Evolutionary conservation across 2,888 invertebrate genomes (phyloP), one percentile per base, ranked within the genome.

Genomic region (Zhuqinia jingwanae): DNA sequence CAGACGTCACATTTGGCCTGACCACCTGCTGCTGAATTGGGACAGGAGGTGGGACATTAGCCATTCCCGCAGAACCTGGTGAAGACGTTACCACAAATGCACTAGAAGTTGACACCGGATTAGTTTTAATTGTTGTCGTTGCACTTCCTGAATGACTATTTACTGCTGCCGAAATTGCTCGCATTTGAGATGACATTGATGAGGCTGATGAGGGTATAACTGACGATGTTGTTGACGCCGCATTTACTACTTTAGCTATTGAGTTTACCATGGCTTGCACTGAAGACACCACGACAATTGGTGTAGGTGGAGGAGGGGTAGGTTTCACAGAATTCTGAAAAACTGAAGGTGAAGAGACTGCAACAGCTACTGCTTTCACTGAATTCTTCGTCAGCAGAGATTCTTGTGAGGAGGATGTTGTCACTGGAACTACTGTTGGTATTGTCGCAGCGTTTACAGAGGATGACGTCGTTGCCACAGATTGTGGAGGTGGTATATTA

Each of bases 261-360:
- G 79, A 79, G 25, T 79, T 79, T 15, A 79, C 47, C 79, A 63
- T 60, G 15, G 53, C 50, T 56, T 36, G 70, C 2, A 53, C 56
- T 25, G 68, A 20, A 25, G 70, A 60, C 25, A 30, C 93, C 3
- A 94, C 93, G 0, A 94, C 93, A 90, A 93, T 89, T 92, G 91
- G 90, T 93, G 93, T 65, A 95, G 95, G 88, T 95, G 95, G 90
- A 95, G 95, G 60, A 20, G 6, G 60, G 36, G 50, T 65, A 27
- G 81, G 68, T 68, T 79, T 53, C 17, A 68, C 22, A 30, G 58
- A 45, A 25, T 80, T 80, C 56, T 11, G 1, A 70, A n/a, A 53
- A 17, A 53, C n/a, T 22, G 56, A 6, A n/a, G 75, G 56, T 2
- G 77, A 60, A 58, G 86, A 60, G n/a, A 78, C 65, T 15, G 76